A percentile compares a stretch with the other conserved stretches of the same genome.
Evolutionary conservation across 2,797 vertebrate genomes (phyloP).

Genomic region (Mus spretus): DNA sequence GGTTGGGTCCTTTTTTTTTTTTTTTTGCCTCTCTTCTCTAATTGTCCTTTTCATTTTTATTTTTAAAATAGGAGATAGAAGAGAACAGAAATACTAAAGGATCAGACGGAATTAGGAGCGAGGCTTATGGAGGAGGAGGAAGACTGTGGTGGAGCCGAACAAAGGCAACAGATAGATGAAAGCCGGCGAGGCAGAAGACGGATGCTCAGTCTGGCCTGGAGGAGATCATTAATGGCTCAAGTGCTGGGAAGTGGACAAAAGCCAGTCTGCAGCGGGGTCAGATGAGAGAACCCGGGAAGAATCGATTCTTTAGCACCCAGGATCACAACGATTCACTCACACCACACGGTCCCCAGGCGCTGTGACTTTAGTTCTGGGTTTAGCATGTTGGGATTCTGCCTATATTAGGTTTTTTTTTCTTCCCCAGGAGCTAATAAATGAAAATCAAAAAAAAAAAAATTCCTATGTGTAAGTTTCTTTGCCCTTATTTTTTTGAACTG

Average conservation of each 20-base stretch:
- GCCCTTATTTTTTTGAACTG: conserved; percentile 80
- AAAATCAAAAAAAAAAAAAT: conserved; percentile 74
- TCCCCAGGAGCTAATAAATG: conserved; percentile 74
- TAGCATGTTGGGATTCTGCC: conserved; percentile 79
- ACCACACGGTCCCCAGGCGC: conserved; percentile 19
- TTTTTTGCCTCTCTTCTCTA: conserved; percentile 24
- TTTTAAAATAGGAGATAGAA: conserved; percentile 75
- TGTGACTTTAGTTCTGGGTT: conserved; percentile 68
- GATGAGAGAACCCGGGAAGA: conserved; percentile 77
- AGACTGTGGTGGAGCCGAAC: conserved; percentile 68
- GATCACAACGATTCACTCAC: conserved; percentile 79
- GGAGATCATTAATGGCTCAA: conserved; percentile 81
- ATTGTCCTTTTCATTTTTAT: conserved; percentile 81
- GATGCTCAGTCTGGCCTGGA: conserved; percentile 68
- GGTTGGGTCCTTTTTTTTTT: neutral
- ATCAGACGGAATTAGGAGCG: conserved; percentile 82
- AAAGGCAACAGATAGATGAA: conserved; percentile 76
- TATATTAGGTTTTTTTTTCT: conserved; percentile 60
- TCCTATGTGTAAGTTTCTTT: conserved; percentile 81
- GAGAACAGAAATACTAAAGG: conserved; percentile 74
- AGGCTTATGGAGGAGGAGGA: conserved; percentile 84
- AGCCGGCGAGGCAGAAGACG: conserved; percentile 42
- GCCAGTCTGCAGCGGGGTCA: conserved; percentile 76
- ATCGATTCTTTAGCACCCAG: conserved; percentile 72
- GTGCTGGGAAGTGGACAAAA: conserved; percentile 84